Base-by-base conservation (phyloP, 2,113 vertebrate genomes). In the Elgaria multicarinata region DNA sequence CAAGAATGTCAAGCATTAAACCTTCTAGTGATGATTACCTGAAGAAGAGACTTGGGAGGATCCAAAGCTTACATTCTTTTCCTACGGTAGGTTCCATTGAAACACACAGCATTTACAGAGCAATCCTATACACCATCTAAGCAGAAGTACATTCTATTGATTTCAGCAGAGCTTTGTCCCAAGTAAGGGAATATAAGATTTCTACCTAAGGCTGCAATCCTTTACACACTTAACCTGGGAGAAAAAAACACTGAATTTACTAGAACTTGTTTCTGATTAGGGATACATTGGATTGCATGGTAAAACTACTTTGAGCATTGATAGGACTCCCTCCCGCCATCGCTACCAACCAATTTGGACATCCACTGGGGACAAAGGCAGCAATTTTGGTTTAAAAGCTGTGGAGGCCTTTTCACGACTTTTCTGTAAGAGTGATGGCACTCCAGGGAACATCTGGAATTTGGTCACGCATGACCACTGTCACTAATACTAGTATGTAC, bases 331-430 rank as follows among this genome's bases (percentile, higher is more conserved):
- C 1, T 2, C 9, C 1, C 26, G n/a, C n/a, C n/a, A n/a, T n/a
- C n/a, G n/a, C n/a, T n/a, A n/a, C n/a, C n/a, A n/a, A n/a, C n/a
- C n/a, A 26, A 33, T 82, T 71, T 88, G 50, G 77, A 80, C 26
- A 86, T 75, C 1, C 89, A 74, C 80, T 0, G 89, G 83, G 69
- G 90, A 74, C 78, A 85, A 86, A 78, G 74, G 50, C 87, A 91
- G 88, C 26, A 3, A 20, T 10, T 62, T 55, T 88, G 66, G 67
- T 72, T 82, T 82, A 74, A 82, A 72, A 58, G 28, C 50, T 44
- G 20, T 62, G 36, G 18, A 24, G n/a, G 4, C 8, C 72, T 88
- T 72, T 81, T 71, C 77, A 58, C 26, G 24, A 36, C 31, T 75
- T 12, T 82, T 74, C 67, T 82, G 22, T 83, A 46, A 39, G 50